phyloP scores from a whole-genome alignment of 2,113 vertebrate genomes.

The Callorhinus ursinus region DNA sequence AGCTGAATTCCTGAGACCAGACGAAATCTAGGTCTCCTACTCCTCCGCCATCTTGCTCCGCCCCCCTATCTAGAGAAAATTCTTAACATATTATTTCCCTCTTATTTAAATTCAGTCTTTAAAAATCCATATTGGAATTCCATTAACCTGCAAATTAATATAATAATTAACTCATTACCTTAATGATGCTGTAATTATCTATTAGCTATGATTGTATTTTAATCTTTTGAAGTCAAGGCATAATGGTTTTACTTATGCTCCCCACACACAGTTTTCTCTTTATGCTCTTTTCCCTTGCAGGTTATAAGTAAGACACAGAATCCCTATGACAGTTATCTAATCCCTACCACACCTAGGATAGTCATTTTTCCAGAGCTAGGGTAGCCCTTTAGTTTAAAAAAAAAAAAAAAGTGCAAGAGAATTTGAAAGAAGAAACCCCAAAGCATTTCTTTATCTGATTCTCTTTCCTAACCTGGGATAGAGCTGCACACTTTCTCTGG shows the following conservation, averaged over 20 bases:
- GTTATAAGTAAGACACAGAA: slow-evolving; percentile 3
- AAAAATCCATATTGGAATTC: slow-evolving; percentile 56
- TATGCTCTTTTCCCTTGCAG: slow-evolving; percentile 39
- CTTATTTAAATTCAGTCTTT: slow-evolving; percentile 61
- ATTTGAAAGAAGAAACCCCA: neutral
- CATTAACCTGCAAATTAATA: slow-evolving; percentile 78
- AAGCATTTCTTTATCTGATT: neutral
- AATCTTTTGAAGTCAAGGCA: slow-evolving; percentile 60
- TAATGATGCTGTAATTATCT: slow-evolving; percentile 75
- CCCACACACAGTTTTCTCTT: slow-evolving; percentile 59
- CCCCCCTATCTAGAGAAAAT: slow-evolving; percentile 42
- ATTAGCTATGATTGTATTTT: slow-evolving; percentile 70
- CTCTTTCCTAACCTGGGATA: neutral
- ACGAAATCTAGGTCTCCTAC: too few species aligned
- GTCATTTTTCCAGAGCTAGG: neutral
- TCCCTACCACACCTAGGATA: neutral
- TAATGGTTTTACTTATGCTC: slow-evolving; percentile 68
- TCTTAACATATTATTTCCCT: slow-evolving; percentile 10
- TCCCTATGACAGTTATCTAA: neutral
- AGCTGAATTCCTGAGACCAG: too few species aligned
- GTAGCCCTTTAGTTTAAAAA: neutral
- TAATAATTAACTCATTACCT: slow-evolving; percentile 77
- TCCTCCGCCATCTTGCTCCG: too few species aligned
- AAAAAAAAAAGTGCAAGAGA: neutral
- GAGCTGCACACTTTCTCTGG: neutral